Evolutionary conservation across 2,113 vertebrate species (phyloP).

Genomic region (Dromaius novaehollandiae): DNA sequence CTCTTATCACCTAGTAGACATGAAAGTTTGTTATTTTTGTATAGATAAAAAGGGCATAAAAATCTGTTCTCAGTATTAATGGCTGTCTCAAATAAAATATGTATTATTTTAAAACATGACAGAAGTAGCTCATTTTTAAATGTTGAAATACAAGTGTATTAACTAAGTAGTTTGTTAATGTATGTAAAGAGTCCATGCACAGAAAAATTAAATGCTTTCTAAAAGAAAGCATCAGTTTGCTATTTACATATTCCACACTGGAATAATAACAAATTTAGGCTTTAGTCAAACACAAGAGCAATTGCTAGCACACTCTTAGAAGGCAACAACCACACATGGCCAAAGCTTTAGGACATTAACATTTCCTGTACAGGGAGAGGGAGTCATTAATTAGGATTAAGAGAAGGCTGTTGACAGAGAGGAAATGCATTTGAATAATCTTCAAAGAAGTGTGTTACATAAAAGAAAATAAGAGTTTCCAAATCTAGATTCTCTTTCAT

Average conservation of each 20-base stretch:
- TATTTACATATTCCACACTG: not conserved
- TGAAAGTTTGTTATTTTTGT: not conserved
- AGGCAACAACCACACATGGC: no score
- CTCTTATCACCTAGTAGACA: slow-evolving; percentile 81
- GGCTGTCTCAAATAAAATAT: not conserved
- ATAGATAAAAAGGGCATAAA: not conserved
- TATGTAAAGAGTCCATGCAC: not conserved
- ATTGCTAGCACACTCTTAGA: not conserved
- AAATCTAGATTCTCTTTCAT: not conserved
- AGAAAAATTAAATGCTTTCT: not conserved
- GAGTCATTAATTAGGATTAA: not conserved
- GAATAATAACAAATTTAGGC: not conserved
- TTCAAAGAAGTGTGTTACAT: not conserved
- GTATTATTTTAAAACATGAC: not conserved
- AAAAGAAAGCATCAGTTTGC: not conserved
- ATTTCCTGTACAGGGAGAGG: not conserved
- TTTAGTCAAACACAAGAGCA: not conserved
- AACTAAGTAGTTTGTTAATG: not conserved
- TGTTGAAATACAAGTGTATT: not conserved
- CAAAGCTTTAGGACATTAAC: not conserved
- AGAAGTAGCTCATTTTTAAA: not conserved
- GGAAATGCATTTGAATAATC: not conserved
- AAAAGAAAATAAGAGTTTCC: not conserved
- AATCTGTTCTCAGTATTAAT: not conserved
- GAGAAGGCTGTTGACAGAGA: not conserved